Base-by-base conservation (phyloP, 2,888 invertebrate species). In the Bugula neritina region DNA sequence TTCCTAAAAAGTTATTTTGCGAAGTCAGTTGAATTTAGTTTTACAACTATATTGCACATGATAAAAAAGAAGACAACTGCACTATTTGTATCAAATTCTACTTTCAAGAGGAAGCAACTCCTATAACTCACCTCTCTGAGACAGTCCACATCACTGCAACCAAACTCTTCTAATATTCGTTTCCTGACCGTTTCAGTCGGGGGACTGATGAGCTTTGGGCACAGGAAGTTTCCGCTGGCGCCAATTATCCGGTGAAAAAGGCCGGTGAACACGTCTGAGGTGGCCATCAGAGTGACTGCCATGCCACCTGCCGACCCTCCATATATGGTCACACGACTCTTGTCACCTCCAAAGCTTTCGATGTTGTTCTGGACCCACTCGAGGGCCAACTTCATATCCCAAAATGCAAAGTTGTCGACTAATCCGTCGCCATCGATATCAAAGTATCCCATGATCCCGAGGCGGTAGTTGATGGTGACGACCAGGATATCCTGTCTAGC, bases 251-350 rank as follows among this genome's bases (percentile, higher is more conserved):
- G n/a, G 23, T 70, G 70, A 25, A 70, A 70, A 5, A 70, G 23
- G 21, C 52, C 54, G 3, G 72, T 72, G 25, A 54, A 43, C 69
- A 74, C 72, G 0, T 76, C 75, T 69, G 76, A 76, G 5, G 77
- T 23, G 1, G 77, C 75, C 21, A 78, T 76, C 27, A 75, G 72
- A 5, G 75, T 72, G 0, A 74, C 77, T 73, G 76, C 75, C 3
- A 74, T 74, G 1, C 75, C 78, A 0, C 79, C 79, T 1, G 79
- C 78, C 31, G 77, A 77, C 69, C 78, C 76, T 21, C 79, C 79
- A 63, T 75, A 77, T 21, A 79, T 54, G 0, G 79, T 77, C 0
- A 79, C 74, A 3, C 69, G 73, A 17, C 72, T 71, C 0, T 73
- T 70, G 72, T 79, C 77, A 0, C 77, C 78, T 69, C 75, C 75